Evolutionary conservation across 2,888 invertebrate species (phyloP).

Genomic region (Pecten maximus): DNA sequence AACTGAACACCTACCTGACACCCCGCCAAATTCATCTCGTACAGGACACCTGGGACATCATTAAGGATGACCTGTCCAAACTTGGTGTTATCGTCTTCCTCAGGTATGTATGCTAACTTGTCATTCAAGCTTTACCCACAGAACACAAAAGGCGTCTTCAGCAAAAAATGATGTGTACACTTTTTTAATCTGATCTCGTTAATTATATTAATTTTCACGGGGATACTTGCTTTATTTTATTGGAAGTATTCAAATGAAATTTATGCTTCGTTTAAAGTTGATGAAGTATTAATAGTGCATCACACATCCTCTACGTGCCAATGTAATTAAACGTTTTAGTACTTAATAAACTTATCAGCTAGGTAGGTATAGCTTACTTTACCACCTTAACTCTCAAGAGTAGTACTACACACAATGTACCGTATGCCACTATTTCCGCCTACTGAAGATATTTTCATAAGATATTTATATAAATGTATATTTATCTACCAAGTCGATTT

Average conservation of each 20-base stretch:
- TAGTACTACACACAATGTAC: neutral
- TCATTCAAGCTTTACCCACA: neutral
- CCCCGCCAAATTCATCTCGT: constrained; percentile 72
- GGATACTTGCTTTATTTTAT: too few species aligned
- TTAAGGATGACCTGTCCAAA: constrained; percentile 68
- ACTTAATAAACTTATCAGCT: too few species aligned
- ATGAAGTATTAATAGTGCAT: too few species aligned
- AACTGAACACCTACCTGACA: constrained; percentile 68
- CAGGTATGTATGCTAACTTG: constrained; percentile 58
- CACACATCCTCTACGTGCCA: too few species aligned
- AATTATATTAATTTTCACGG: too few species aligned
- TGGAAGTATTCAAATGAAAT: too few species aligned
- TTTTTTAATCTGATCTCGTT: too few species aligned
- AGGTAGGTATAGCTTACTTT: too few species aligned
- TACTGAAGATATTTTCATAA: neutral
- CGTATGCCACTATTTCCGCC: neutral
- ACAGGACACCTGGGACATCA: constrained; percentile 73
- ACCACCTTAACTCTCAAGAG: neutral
- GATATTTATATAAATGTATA: constrained; percentile 1
- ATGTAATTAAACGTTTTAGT: too few species aligned
- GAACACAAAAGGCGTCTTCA: neutral
- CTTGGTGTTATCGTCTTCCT: constrained; percentile 70
- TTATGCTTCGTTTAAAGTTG: too few species aligned
- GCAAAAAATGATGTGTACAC: too few species aligned
- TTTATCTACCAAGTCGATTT: neutral